Percentiles rank a stretch among this genome's conserved stretches.
Conservation (phyloP, 2,888 invertebrate genomes). For the Drosophila diplacantha region DNA sequence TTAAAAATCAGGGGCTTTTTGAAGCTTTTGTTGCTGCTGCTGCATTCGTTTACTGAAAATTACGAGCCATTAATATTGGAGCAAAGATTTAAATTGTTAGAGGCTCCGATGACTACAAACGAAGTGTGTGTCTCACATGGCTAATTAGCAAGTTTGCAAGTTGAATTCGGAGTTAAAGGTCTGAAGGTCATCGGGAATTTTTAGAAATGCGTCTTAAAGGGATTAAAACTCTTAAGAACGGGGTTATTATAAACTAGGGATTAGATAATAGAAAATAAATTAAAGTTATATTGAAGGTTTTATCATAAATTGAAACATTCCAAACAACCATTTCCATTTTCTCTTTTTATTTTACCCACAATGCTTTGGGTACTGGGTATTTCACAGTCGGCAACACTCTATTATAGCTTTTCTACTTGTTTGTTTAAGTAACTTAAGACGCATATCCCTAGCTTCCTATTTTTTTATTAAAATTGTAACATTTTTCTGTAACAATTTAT, state of each 20-base stretch:
- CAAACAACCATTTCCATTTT: no score
- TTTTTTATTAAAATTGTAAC: not conserved
- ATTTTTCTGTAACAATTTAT: not conserved
- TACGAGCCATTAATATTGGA: conserved; percentile 22
- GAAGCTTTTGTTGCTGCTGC: not conserved
- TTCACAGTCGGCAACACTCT: not conserved
- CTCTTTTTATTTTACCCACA: no score
- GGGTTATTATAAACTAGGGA: not conserved
- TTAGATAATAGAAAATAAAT: not conserved
- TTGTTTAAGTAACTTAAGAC: no score
- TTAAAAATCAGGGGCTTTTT: conserved; percentile 33
- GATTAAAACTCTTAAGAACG: not conserved
- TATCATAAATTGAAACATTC: not conserved
- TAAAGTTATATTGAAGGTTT: not conserved
- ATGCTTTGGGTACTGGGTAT: not conserved
- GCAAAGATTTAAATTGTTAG: conserved; percentile 23
- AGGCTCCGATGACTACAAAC: conserved; percentile 5
- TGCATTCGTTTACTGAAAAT: conserved; percentile 25
- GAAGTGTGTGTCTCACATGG: conserved; percentile 15
- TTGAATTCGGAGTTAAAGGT: not conserved
- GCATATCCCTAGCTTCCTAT: not conserved
- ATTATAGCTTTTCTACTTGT: not conserved
- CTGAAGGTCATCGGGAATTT: conserved; percentile 1
- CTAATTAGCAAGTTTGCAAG: conserved; percentile 21
- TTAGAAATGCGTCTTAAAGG: no score